A percentile compares a stretch with the other conserved stretches of the same genome.
Conservation (phyloP, 2,113 vertebrate species). For the Sterrhoptilus dennistouni region DNA sequence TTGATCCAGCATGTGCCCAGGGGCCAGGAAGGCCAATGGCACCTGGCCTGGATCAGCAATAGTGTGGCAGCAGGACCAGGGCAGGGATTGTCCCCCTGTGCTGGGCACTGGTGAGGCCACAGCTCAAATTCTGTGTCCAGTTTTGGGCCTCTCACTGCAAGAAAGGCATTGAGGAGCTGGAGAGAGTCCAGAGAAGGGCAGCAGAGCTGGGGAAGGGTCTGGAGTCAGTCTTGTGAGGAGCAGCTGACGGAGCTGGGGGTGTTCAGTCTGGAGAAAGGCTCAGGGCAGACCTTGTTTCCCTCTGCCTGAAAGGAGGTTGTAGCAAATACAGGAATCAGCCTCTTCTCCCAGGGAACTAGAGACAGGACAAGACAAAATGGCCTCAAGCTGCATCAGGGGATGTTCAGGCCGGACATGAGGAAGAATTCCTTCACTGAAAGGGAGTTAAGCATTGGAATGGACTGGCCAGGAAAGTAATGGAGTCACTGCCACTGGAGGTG, state of each 20-base stretch:
- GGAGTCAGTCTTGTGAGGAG: not conserved
- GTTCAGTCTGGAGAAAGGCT: not conserved
- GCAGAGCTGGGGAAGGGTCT: rapidly evolving
- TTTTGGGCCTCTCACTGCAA: not conserved
- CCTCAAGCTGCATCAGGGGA: not conserved
- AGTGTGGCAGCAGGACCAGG: not conserved
- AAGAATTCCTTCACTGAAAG: not conserved
- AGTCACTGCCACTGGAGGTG: not conserved
- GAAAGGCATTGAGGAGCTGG: not conserved
- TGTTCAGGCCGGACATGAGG: not conserved
- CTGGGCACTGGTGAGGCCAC: not conserved
- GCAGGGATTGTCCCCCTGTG: not conserved
- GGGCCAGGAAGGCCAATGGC: not conserved
- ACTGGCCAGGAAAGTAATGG: not conserved
- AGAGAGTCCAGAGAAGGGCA: rapidly evolving
- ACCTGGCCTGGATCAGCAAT: not conserved
- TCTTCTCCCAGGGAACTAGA: not conserved
- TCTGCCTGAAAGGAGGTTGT: not conserved
- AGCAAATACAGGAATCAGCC: not conserved
- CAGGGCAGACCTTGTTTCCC: not conserved
- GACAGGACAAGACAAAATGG: not conserved
- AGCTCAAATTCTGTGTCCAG: not conserved
- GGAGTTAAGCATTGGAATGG: not conserved
- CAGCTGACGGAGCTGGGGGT: not conserved
- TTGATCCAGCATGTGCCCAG: not conserved